Evolutionary conservation across 2,797 vertebrate genomes (phyloP).

Genomic region (Novumbra hubbsi): DNA sequence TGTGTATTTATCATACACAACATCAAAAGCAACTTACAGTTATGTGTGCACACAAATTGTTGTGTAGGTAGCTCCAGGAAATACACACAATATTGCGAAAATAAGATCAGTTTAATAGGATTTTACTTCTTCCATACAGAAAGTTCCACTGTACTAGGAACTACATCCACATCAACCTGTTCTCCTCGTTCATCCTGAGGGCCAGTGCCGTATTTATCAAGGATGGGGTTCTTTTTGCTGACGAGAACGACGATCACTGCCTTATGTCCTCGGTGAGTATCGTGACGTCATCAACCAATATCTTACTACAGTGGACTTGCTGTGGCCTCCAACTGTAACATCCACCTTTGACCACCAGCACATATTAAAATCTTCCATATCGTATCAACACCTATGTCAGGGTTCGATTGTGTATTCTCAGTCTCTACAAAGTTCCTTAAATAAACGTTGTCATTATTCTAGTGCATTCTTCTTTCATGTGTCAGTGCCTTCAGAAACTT

Average conservation of each 20-base stretch:
- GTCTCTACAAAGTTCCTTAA: not conserved
- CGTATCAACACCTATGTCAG: not conserved
- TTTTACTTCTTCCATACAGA: slow-evolving; percentile 53
- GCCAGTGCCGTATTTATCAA: slow-evolving; percentile 86
- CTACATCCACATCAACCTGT: slow-evolving; percentile 90
- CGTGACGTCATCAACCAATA: no score
- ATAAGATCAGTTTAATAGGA: not conserved
- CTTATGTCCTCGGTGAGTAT: slow-evolving; percentile 82
- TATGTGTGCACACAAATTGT: no score
- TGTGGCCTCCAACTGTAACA: not conserved
- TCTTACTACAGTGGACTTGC: not conserved
- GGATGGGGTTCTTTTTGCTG: slow-evolving; percentile 82
- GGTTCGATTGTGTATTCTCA: not conserved
- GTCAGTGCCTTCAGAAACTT: not conserved
- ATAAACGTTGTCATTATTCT: not conserved
- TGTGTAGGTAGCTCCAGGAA: no score
- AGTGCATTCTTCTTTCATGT: not conserved
- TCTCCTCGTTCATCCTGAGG: slow-evolving; percentile 86
- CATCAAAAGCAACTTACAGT: no score
- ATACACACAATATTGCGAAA: not conserved
- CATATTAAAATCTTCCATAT: not conserved
- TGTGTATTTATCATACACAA: no score
- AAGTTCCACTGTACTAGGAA: slow-evolving; percentile 91
- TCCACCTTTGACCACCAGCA: not conserved
- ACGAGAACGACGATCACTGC: slow-evolving; percentile 84